phyloP scores from a whole-genome alignment of 2,797 vertebrate species.

The Enteromius mattozi region DNA sequence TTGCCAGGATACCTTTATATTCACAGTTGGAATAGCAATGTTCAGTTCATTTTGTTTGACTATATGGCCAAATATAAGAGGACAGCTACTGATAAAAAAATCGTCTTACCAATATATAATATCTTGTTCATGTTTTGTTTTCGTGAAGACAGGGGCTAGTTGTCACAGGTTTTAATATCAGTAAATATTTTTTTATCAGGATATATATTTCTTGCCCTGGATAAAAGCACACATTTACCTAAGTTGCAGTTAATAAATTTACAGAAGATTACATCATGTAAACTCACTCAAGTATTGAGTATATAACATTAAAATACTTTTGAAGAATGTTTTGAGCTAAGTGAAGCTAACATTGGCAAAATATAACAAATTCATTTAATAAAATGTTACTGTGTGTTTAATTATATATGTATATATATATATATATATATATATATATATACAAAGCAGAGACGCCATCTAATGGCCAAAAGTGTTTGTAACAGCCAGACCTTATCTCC shows the following conservation, averaged over 20 bases:
- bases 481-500: background rate
- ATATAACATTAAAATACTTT: background rate
- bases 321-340: background rate
- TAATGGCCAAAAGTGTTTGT: constrained; percentile 6
- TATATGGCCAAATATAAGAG: background rate
- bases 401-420: too few relatives aligned
- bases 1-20: background rate
- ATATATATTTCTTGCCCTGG: background rate
- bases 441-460: background rate
- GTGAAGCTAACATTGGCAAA: background rate
- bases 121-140: background rate
- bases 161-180: background rate
- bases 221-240: background rate
- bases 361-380: background rate
- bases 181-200: background rate
- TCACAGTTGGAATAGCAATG: background rate
- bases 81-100: background rate
- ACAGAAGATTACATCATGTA: background rate
- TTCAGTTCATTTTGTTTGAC: background rate
- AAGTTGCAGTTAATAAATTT: background rate
- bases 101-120: background rate
- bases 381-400: background rate
- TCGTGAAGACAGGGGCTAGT: background rate
- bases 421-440: too few relatives aligned
- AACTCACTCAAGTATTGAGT: background rate